These are phyloP conservation scores for Noctilio leporinus DNA, from an alignment of 2,113 vertebrate species.

Conservation along the genomic window DNA sequence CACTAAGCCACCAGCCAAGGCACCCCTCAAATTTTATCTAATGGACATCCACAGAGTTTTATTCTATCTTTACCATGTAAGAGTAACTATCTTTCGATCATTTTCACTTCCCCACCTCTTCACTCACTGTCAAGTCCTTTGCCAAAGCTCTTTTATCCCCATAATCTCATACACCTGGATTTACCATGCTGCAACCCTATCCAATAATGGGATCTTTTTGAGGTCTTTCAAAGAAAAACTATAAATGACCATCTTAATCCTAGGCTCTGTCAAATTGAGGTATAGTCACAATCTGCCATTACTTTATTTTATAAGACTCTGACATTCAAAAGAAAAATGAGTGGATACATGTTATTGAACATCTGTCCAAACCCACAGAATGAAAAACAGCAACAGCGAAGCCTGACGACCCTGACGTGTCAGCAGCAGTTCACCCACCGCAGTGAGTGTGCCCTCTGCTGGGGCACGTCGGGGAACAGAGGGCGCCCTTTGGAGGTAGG, in stretches of 20 bases:
- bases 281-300: neutral
- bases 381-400: neutral
- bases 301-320: neutral
- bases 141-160: neutral
- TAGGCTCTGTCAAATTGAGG: neutral
- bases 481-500: too few relatives aligned
- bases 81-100: neutral
- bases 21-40: too few relatives aligned
- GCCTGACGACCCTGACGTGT: neutral
- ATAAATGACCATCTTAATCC: neutral
- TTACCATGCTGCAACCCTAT: neutral
- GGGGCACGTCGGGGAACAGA: too few relatives aligned
- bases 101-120: neutral
- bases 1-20: too few relatives aligned
- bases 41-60: neutral
- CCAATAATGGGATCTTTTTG: neutral
- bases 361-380: neutral
- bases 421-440: rapidly evolving
- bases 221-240: neutral
- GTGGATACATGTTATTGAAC: neutral
- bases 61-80: neutral
- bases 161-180: neutral
- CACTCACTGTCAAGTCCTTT: neutral
- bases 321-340: neutral
- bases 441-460: too few relatives aligned